phyloP scores from a whole-genome alignment of 2,113 vertebrate genomes.

The Calcarius ornatus region DNA sequence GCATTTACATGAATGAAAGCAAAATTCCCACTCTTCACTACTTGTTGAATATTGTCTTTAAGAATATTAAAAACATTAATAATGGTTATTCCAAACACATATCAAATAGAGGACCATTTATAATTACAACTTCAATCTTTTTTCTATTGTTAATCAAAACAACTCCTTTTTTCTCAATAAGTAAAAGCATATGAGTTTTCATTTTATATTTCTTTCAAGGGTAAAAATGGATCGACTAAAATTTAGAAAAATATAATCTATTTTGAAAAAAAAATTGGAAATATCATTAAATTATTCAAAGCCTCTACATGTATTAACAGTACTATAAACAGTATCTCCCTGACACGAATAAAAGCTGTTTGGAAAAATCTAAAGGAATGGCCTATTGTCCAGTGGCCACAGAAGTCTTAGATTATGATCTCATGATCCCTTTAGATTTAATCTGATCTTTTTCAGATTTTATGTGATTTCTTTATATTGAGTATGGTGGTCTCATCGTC shows the following conservation, averaged over 20 bases:
- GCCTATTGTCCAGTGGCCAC: background rate
- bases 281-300: background rate
- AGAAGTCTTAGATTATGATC: background rate
- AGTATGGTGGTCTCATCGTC: background rate
- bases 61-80: background rate
- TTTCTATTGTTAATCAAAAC: background rate
- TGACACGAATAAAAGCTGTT: background rate
- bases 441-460: background rate
- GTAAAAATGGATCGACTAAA: background rate
- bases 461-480: background rate
- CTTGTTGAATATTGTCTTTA: background rate
- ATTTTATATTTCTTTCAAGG: background rate
- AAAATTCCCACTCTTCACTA: background rate
- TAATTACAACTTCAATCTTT: background rate
- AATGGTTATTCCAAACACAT: background rate
- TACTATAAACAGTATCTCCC: background rate
- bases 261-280: background rate
- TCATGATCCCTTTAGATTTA: background rate
- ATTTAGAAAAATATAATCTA: background rate
- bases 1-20: background rate
- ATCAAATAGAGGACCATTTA: background rate
- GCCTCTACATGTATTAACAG: background rate
- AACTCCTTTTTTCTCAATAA: background rate
- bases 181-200: background rate
- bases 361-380: background rate